Base-by-base conservation (phyloP, 2,888 invertebrate species). In the Brachyptera risi region DNA sequence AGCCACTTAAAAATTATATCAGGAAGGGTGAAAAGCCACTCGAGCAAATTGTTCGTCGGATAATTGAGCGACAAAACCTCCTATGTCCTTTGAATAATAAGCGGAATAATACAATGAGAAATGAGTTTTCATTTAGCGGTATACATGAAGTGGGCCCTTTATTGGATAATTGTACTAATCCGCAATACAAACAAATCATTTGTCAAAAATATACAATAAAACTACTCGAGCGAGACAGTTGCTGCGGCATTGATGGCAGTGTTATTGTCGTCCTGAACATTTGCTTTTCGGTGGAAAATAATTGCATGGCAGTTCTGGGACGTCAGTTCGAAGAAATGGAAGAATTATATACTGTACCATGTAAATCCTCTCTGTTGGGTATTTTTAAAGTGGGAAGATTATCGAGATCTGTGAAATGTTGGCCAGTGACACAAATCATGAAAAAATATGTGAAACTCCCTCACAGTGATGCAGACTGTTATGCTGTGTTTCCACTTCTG, bases 21-120 rank as follows among this genome's bases (percentile, higher is more conserved):
- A 47, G 62, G 23, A 60, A 58, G 42, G 27, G 24, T 37, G 60
- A 61, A 23, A 62, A 64, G 15, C 63, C 60, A 13, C 57, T 65
- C 11, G 60, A 63, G 9, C 65, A 62, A 60, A 26, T 51, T 51
- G 31, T 27, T 3, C 24, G 50, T 2, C 31, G 31, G 11, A 31
- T 31, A 11, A 31, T 11, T 5, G 31, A 31, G 11, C 5, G 5
- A 31, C 5, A 31, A 31, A 31, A 7, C 31, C n/a, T n/a, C n/a
- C n/a, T n/a, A n/a, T n/a, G n/a, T n/a, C n/a, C n/a, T n/a, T n/a
- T n/a, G n/a, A n/a, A n/a, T n/a, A n/a, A n/a, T n/a, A n/a, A n/a
- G n/a, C n/a, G n/a, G n/a, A n/a, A n/a, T n/a, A 31, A 31, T 31
- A 31, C 31, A 31, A 31, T 5, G 7, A 31, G 31, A 31, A 31